These are phyloP conservation scores for Setipinna tenuifilis DNA, from an alignment of 2,797 vertebrate genomes.

Conservation along the genomic window DNA sequence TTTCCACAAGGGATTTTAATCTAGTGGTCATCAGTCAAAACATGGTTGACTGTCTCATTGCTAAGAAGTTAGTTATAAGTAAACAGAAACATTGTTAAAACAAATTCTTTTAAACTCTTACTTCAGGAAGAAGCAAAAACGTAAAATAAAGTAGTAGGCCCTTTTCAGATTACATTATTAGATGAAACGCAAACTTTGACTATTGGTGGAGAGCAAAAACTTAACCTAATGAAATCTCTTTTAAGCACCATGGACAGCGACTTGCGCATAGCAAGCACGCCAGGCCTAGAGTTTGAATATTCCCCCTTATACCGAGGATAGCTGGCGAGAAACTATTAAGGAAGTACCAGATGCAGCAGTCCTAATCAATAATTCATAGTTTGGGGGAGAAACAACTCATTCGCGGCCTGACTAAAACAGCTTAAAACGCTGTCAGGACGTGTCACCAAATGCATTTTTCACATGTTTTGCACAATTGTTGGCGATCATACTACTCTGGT, in stretches of 20 bases:
- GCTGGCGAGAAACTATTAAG: conserved; percentile 19
- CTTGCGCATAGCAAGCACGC: neutral
- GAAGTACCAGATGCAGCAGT: conserved; percentile 7
- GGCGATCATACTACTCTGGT: conserved; percentile 18
- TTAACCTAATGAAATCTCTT: neutral
- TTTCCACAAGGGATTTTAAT: neutral
- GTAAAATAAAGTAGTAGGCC: neutral
- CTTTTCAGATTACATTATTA: neutral
- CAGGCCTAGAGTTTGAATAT: neutral
- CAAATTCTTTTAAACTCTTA: neutral
- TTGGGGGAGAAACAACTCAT: neutral
- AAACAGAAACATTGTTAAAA: neutral
- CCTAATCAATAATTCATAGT: conserved; percentile 18
- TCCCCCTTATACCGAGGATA: neutral
- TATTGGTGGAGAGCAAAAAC: neutral
- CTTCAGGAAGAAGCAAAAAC: neutral
- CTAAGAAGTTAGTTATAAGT: neutral
- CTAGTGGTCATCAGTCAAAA: neutral
- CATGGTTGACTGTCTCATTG: neutral
- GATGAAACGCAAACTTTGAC: neutral
- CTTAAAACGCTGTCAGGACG: neutral
- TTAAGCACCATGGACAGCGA: conserved; percentile 15
- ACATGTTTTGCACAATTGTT: conserved; percentile 15
- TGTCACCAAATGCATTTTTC: conserved; percentile 17
- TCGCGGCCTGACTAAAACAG: neutral